phyloP scores from a whole-genome alignment of 2,888 invertebrate genomes.

The Apoda limacodes region DNA sequence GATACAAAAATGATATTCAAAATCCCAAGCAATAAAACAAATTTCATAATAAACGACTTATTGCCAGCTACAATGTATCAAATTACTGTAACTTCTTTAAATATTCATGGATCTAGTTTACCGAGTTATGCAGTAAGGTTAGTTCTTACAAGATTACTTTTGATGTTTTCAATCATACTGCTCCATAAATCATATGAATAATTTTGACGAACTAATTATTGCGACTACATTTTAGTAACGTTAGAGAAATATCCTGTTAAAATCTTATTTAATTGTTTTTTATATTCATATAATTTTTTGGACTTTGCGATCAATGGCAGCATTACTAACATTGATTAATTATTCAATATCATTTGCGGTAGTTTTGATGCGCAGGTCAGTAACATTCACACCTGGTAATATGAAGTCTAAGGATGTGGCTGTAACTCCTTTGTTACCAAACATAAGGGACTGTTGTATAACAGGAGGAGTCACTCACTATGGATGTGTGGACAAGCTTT shows the following conservation, averaged over 20 bases:
- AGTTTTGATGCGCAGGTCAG: too few relatives aligned
- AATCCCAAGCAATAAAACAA: conserved; percentile 71
- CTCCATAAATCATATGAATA: too few relatives aligned
- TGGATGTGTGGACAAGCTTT: conserved; percentile 81
- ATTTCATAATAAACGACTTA: conserved; percentile 71
- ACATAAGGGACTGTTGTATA: conserved; percentile 79
- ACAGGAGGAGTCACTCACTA: conserved; percentile 79
- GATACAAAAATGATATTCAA: conserved; percentile 39
- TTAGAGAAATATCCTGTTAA: too few relatives aligned
- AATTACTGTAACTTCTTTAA: conserved; percentile 77
- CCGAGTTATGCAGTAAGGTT: conserved; percentile 78
- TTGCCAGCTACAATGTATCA: conserved; percentile 88
- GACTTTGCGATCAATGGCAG: too few relatives aligned
- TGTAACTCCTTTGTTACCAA: conserved; percentile 77
- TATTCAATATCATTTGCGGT: too few relatives aligned
- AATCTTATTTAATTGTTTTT: too few relatives aligned
- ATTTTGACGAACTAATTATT: too few relatives aligned
- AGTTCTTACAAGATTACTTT: too few relatives aligned
- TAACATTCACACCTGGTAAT: conserved; percentile 77
- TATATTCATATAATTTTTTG: too few relatives aligned
- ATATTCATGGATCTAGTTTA: conserved; percentile 81
- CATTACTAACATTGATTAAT: too few relatives aligned
- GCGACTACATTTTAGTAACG: too few relatives aligned
- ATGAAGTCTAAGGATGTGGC: conserved; percentile 68
- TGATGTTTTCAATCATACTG: too few relatives aligned